These are phyloP conservation scores for Apistogramma diplotaenia DNA, from an alignment of 2,113 vertebrate species.

Conservation along the genomic window DNA sequence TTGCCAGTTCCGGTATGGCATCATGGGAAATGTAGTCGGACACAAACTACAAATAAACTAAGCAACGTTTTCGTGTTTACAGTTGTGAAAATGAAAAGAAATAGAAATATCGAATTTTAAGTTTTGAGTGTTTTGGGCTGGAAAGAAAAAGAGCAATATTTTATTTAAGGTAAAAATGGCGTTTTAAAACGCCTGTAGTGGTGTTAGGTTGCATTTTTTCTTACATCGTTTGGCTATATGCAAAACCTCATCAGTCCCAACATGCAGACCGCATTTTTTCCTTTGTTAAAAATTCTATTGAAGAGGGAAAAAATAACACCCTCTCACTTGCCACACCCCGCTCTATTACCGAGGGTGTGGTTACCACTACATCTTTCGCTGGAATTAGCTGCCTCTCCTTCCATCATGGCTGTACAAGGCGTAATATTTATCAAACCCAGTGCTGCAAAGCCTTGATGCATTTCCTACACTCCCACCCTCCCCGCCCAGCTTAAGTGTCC, in stretches of 20 bases:
- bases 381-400: neutral
- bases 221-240: neutral
- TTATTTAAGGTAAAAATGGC: neutral
- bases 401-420: neutral
- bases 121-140: rapidly evolving
- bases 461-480: slow-evolving; percentile 23
- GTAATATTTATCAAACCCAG: slow-evolving; percentile 6
- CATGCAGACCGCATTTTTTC: neutral
- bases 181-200: neutral
- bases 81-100: neutral
- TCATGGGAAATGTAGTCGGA: slow-evolving; percentile 72
- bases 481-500: slow-evolving; percentile 55
- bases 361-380: neutral
- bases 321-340: slow-evolving; percentile 36
- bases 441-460: slow-evolving; percentile 33
- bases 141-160: neutral
- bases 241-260: neutral
- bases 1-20: slow-evolving; percentile 22
- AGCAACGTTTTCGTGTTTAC: neutral
- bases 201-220: neutral
- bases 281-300: neutral
- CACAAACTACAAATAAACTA: neutral
- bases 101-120: neutral
- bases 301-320: neutral
- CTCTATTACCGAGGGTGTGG: slow-evolving; percentile 47